These are phyloP conservation scores for Gobionotothen gibberifrons DNA, from an alignment of 2,797 vertebrate genomes.

Conservation along the genomic window DNA sequence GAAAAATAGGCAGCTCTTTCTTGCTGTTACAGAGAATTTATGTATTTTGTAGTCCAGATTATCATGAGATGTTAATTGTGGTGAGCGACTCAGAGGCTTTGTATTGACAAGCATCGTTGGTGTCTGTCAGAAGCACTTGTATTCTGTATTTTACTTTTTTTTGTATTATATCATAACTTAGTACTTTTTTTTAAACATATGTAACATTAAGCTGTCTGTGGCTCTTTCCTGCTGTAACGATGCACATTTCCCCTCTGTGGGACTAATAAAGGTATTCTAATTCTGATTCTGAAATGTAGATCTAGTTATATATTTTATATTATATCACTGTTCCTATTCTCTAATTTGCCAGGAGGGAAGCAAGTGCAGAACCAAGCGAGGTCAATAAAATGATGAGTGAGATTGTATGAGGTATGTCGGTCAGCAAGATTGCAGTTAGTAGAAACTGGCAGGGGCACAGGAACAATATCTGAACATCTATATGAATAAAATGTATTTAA, in stretches of 20 bases:
- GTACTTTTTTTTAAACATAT: too few species aligned
- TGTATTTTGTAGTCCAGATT: not conserved
- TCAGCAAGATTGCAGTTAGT: too few species aligned
- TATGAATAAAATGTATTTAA: too few species aligned
- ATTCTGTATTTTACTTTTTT: too few species aligned
- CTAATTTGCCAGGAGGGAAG: slow-evolving; percentile 7
- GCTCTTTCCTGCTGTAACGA: too few species aligned
- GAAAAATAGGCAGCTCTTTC: not conserved
- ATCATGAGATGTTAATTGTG: not conserved
- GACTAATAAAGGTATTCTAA: too few species aligned
- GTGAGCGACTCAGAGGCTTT: not conserved
- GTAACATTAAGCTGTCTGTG: too few species aligned
- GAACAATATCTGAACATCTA: too few species aligned
- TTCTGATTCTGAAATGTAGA: not conserved
- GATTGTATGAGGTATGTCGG: too few species aligned
- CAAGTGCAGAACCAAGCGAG: slow-evolving; percentile 1
- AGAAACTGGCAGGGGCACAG: too few species aligned
- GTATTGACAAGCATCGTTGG: not conserved
- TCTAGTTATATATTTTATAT: not conserved
- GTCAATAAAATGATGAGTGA: slow-evolving; percentile 14
- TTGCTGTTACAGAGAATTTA: slow-evolving; percentile 1
- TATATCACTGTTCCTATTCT: slow-evolving; percentile 12
- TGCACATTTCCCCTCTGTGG: too few species aligned
- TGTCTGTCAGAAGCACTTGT: not conserved
- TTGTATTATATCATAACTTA: too few species aligned